Evolutionary conservation across 2,888 invertebrate genomes (phyloP), one percentile per base, ranked within the genome.

Genomic region (Lagria hirta): DNA sequence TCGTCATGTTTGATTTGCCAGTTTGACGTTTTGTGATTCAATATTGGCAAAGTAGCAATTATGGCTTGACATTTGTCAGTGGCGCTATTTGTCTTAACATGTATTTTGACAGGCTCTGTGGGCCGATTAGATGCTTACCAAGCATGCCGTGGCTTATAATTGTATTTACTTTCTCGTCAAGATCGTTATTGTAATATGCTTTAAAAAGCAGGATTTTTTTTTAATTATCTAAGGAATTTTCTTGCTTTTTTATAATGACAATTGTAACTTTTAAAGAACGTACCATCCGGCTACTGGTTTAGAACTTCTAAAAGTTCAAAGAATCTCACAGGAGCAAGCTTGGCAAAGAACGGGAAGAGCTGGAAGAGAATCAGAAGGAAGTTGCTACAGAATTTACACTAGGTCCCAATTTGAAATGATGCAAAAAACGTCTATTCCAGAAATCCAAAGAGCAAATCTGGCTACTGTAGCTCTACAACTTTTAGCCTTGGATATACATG

Each of bases 341-440:
- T 87, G 88, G 84, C 97, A 97, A 74, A 78, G 97, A 53, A 83
- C 90, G 6, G 97, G 97, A 0, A 79, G 97, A 54, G 94, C 95
- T 6, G 96, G 95, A 11, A 81, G 97, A 43, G 90, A 93, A 64
- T 78, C 82, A 2, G 78, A 88, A 42, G 96, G 96, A 18, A 76
- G 76, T 54, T 94, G 94, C 65, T 97, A 93, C 73, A 79, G 96
- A 33, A 81, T 90, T 1, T 97, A 86, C 70, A 90, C 94, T 1
- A 80, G 83, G 57, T 67, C 73, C 0, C 87, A 92, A 64, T 92
- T 87, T 73, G 79, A 83, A 15, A 69, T 73, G 14, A 81, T 96
- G 70, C 74, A 78, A 30, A 75, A 75, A 24, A 85, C 86, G 65
- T 81, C 87, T 11, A 74, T 84, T 29, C 97, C 98, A 0, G 98